Conservation (phyloP, 1,140 invertebrate species). For the Drosophila sp. region DNA sequence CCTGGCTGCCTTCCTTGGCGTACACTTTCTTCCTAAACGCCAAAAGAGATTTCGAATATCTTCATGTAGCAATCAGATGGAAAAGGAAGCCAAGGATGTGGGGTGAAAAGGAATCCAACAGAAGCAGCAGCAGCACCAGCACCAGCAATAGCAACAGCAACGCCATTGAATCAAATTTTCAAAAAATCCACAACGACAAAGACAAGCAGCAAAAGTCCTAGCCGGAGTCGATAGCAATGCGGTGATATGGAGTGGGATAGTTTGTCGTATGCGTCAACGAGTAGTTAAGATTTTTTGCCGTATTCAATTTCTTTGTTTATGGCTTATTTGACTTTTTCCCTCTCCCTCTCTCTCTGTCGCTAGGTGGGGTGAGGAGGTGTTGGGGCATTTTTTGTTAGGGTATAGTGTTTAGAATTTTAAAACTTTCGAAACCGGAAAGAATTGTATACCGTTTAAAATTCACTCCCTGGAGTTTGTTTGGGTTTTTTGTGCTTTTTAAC, state of each 20-base stretch:
- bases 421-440: not conserved
- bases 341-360: not conserved
- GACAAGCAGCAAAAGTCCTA: conserved; percentile 44
- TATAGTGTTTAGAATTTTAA: conserved; percentile 11
- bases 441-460: not conserved
- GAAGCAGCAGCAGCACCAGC: conserved; percentile 26
- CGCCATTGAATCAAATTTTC: conserved; percentile 72
- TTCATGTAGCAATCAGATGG: conserved; percentile 72
- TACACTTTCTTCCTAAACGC: conserved; percentile 40
- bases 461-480: too few species aligned
- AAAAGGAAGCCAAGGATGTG: conserved; percentile 18
- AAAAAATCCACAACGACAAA: conserved; percentile 75
- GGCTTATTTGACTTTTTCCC: conserved; percentile 1
- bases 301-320: conserved; percentile 77
- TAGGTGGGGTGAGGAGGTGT: not conserved
- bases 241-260: conserved; percentile 27
- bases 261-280: conserved; percentile 46
- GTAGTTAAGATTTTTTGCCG: conserved; percentile 78
- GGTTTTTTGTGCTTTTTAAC: too few species aligned
- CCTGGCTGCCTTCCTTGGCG: conserved; percentile 28
- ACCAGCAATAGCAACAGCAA: conserved; percentile 19
- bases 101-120: conserved; percentile 5
- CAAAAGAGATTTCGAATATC: conserved; percentile 69
- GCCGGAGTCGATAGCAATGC: conserved; percentile 40
- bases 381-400: not conserved